Evolutionary conservation across 2,797 vertebrate species (phyloP), one percentile per base, ranked within the genome.

Genomic region (Sciurus carolinensis): DNA sequence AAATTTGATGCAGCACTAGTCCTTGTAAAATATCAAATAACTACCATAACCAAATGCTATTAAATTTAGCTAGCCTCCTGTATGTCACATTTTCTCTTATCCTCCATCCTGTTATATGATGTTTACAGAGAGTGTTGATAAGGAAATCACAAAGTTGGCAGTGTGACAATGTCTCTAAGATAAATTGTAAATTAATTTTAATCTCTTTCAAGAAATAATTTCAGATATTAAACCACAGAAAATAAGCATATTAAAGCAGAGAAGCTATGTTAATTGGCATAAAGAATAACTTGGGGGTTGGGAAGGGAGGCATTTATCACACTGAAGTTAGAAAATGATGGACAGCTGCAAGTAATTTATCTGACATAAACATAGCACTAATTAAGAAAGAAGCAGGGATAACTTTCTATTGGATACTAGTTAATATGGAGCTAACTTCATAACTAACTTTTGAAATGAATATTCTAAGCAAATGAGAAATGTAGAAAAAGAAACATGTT

Each of bases 371-470:
- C 89, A 95, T 15, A 28, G 47, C 26, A 90, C 57, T 79, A 71
- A 66, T 73, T 72, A 93, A 85, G 54, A 85, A 92, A 71, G 47
- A 71, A 91, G 6, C 28, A 77, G 4, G 28, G 30, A 39, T 71
- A 79, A 69, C n/a, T 77, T 95, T 64, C 50, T 44, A 54, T 54
- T 18, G 26, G 28, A 62, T 69, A 73, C 36, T 84, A 24, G 42
- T 62, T 90, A 83, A 83, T 54, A 83, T 24, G 71, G 80, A 87
- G 69, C 33, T 87, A 71, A 87, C 92, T 95, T 94, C 73, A 44
- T 83, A 82, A 84, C 72, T 57, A 82, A 83, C 72, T 54, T 83
- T 50, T 79, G n/a, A 73, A 87, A 88, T 18, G n/a, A 80, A 67
- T 33, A 62, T 87, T 85, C 87, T 87, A 92, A 66, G 73, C 10